phyloP scores from a whole-genome alignment of 2,797 vertebrate species.

The Acipenser oxyrinchus region DNA sequence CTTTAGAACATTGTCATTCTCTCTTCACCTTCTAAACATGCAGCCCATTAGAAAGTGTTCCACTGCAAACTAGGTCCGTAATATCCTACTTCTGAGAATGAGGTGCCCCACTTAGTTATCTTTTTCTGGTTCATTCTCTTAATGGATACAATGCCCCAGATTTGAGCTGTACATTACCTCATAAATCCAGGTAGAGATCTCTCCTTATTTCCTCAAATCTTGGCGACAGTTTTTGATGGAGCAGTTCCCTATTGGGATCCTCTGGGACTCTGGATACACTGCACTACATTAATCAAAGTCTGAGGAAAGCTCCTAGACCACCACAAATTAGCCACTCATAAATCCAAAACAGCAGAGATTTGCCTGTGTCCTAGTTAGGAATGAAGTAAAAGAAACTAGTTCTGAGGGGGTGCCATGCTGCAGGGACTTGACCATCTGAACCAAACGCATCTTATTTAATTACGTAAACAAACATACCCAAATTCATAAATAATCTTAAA shows the following conservation, averaged over 20 bases:
- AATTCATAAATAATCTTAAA: too few relatives aligned
- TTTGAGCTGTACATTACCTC: not conserved
- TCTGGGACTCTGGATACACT: not conserved
- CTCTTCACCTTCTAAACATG: too few relatives aligned
- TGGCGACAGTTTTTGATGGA: not conserved
- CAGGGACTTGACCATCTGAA: too few relatives aligned
- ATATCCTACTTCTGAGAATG: too few relatives aligned
- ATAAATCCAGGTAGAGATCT: not conserved
- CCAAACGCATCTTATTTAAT: too few relatives aligned
- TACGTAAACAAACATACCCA: too few relatives aligned
- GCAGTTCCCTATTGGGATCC: not conserved
- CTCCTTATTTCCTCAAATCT: not conserved
- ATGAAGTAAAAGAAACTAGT: not conserved
- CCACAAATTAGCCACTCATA: not conserved
- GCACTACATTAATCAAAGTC: not conserved
- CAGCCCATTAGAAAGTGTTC: too few relatives aligned
- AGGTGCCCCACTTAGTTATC: not conserved
- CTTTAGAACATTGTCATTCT: too few relatives aligned
- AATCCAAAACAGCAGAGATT: not conserved
- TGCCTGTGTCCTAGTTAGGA: not conserved
- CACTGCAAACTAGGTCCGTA: too few relatives aligned
- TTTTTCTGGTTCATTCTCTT: not conserved
- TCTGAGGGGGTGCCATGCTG: not conserved
- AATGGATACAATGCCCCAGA: not conserved
- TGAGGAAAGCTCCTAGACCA: not conserved